Base-by-base conservation (phyloP, 1,140 invertebrate genomes). In the Scylla paramamosain region DNA sequence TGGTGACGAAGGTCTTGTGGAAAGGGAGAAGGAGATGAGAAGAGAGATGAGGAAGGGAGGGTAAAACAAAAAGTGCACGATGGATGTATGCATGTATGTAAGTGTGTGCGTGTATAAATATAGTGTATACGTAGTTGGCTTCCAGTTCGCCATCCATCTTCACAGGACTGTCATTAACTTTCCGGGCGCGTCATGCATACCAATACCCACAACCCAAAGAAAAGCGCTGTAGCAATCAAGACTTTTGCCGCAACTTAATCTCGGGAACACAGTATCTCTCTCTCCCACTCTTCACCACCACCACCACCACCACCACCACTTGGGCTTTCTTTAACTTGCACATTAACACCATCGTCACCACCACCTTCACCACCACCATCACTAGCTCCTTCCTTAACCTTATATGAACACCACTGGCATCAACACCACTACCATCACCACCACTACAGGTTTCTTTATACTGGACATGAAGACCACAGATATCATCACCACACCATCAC, bases 11-110 rank as follows among this genome's bases (percentile, higher is more conserved):
- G 52, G 10, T 12, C 12, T 59, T 7, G 67, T n/a, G 67, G 8
- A 20, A 77, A 77, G 59, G 59, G 59, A 67, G 59, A 77, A 12
- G 88, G 39, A 90, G 28, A n/a, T 45, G 39, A 90, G 48, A 90
- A 90, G 25, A 90, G 20, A 46, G 48, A 90, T 48, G 25, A 90
- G 20, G 25, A 48, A 28, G 16, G 39, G 0, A 46, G 48, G 25
- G 39, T 0, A 1, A 77, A n/a, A 59, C 2, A 59, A 59, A 59
- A 4, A 59, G 10, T 59, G 10, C 20, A 59, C 2, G 10, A 59
- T 4, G 52, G 12, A 59, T 59, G 52, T 59, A 59, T 59, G 83
- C 25, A 20, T 84, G 83, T 84, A 25, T 84, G 83, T 84, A 20
- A 16, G 83, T 84, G 83, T 84, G 83, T 84, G 83, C 25, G 83